Evolutionary conservation across 1,140 invertebrate genomes (phyloP).

Genomic region (Trachymyrmex cornetzi): DNA sequence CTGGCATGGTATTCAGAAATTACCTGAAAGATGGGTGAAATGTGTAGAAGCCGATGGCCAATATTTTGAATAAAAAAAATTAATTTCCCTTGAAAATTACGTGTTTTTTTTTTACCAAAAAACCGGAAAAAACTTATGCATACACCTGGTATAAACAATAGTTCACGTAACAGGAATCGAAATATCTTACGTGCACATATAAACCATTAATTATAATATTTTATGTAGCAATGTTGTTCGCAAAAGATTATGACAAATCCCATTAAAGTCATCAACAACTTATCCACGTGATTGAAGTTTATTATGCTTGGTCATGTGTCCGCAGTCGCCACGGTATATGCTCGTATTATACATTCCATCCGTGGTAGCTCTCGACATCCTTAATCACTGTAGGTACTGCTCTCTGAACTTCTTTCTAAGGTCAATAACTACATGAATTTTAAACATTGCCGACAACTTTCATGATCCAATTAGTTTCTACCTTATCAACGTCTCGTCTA

Average conservation of each 20-base stretch:
- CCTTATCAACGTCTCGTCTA: slow-evolving; percentile 55
- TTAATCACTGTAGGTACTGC: slow-evolving; percentile 66
- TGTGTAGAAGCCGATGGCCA: too few species aligned
- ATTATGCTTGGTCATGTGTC: slow-evolving; percentile 67
- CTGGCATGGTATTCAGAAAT: too few species aligned
- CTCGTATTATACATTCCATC: slow-evolving; percentile 62
- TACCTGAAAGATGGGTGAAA: too few species aligned
- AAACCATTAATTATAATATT: slow-evolving; percentile 19
- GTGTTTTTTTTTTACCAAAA: too few species aligned
- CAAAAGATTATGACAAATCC: slow-evolving; percentile 17
- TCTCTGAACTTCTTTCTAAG: slow-evolving; percentile 69
- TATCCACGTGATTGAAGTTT: slow-evolving; percentile 55
- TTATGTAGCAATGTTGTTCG: background rate
- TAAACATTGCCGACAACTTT: slow-evolving; percentile 61
- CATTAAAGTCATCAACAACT: slow-evolving; percentile 50
- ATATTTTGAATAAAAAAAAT: too few species aligned
- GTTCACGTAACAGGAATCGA: background rate
- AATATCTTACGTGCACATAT: background rate
- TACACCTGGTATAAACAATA: background rate
- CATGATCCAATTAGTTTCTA: slow-evolving; percentile 64
- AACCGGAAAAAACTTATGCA: too few species aligned
- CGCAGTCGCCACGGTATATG: background rate
- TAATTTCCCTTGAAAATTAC: too few species aligned
- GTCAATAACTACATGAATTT: slow-evolving; percentile 73
- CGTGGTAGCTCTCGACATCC: slow-evolving; percentile 64